phyloP scores from a whole-genome alignment of 2,888 invertebrate genomes.

The Hyposoter dolosus region DNA sequence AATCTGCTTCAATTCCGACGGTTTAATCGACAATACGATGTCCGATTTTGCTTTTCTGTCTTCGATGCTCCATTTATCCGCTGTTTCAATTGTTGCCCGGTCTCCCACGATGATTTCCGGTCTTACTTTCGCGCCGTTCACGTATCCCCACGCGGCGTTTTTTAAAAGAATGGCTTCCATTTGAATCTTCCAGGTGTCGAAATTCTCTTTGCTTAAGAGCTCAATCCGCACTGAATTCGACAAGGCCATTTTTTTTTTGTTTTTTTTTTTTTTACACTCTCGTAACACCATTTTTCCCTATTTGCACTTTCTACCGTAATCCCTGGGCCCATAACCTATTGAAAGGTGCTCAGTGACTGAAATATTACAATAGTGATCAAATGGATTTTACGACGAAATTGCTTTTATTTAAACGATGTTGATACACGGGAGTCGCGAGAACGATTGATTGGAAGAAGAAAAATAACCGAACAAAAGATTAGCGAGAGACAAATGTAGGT shows the following conservation, averaged over 20 bases:
- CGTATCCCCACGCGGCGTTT: slow-evolving; percentile 42
- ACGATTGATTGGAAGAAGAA: too few relatives aligned
- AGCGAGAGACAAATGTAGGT: too few relatives aligned
- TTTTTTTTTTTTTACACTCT: not conserved
- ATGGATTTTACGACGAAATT: too few relatives aligned
- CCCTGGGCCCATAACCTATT: slow-evolving; percentile 34
- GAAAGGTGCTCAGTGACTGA: not conserved
- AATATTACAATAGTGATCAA: too few relatives aligned
- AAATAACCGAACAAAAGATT: too few relatives aligned
- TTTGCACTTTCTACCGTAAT: not conserved
- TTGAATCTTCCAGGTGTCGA: slow-evolving; percentile 37
- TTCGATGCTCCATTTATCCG: not conserved
- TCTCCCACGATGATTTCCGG: slow-evolving; percentile 5
- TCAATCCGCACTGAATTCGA: slow-evolving; percentile 24
- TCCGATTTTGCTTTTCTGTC: slow-evolving; percentile 36
- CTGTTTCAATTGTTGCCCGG: not conserved
- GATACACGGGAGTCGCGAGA: too few relatives aligned
- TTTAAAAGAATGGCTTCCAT: slow-evolving; percentile 27
- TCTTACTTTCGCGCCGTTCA: slow-evolving; percentile 3
- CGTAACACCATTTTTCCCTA: not conserved
- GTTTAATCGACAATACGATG: slow-evolving; percentile 21
- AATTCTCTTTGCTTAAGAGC: slow-evolving; percentile 21
- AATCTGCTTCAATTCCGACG: slow-evolving; percentile 53
- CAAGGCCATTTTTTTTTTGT: too few relatives aligned
- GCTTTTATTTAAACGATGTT: too few relatives aligned